Evolutionary conservation across 2,797 vertebrate species (phyloP).

Genomic region (Sebastes itinus): DNA sequence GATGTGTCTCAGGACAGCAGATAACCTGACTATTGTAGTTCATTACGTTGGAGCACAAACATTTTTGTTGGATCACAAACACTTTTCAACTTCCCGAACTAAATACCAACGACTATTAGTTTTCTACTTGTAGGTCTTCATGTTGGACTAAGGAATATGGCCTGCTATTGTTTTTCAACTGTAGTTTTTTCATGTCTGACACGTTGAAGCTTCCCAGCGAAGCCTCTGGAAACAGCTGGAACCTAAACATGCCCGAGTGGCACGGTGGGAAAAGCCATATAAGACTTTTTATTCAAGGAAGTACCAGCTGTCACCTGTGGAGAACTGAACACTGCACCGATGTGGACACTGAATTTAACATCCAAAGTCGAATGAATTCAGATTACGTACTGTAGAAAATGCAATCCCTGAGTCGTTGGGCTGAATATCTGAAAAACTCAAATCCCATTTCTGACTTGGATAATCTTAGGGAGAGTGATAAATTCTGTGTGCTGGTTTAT

Average conservation of each 20-base stretch:
- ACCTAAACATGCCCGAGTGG: not conserved
- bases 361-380: not conserved
- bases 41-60: slow-evolving; percentile 16
- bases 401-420: not conserved
- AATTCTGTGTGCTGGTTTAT: slow-evolving; percentile 1
- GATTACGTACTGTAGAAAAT: slow-evolving; percentile 11
- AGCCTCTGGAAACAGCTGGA: slow-evolving; percentile 31
- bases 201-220: slow-evolving; percentile 11
- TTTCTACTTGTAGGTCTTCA: slow-evolving; percentile 29
- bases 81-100: slow-evolving; percentile 32
- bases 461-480: not conserved
- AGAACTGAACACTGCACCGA: slow-evolving; percentile 2
- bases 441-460: slow-evolving; percentile 23
- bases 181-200: slow-evolving; percentile 17
- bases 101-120: not conserved
- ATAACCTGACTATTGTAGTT: slow-evolving; percentile 52
- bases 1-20: slow-evolving; percentile 80
- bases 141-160: slow-evolving; percentile 14
- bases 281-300: slow-evolving; percentile 1
- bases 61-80: slow-evolving; percentile 8
- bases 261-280: not conserved
- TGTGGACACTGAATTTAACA: not conserved
- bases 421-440: slow-evolving; percentile 16
- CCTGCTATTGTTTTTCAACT: slow-evolving; percentile 13
- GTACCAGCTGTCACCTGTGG: not conserved